Conservation (phyloP, 2,888 invertebrate species). For the Acronicta leporina region DNA sequence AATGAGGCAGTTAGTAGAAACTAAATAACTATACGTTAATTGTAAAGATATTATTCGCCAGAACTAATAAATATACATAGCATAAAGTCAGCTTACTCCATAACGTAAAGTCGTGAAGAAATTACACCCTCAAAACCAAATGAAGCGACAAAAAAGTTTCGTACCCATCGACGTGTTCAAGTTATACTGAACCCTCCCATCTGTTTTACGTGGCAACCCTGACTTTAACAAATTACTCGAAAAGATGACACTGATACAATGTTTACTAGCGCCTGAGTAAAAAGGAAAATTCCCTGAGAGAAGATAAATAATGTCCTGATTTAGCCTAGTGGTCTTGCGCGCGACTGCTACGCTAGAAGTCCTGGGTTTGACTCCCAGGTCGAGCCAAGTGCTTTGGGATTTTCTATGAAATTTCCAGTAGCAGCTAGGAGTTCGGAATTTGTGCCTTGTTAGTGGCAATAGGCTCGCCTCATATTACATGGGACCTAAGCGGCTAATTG, state of each 20-base stretch:
- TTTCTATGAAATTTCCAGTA: too few relatives aligned
- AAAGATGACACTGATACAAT: conserved; percentile 45
- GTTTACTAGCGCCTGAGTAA: conserved; percentile 21
- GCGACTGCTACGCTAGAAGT: too few relatives aligned
- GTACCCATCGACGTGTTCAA: conserved; percentile 32
- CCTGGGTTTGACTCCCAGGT: too few relatives aligned
- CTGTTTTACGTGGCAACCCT: conserved; percentile 23
- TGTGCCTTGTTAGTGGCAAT: too few relatives aligned
- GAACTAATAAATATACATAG: neutral
- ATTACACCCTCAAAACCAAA: conserved; percentile 34
- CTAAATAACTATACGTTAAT: too few relatives aligned
- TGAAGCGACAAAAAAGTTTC: conserved; percentile 29
- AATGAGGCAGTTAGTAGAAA: too few relatives aligned
- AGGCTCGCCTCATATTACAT: too few relatives aligned
- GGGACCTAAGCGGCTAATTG: too few relatives aligned
- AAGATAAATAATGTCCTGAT: neutral
- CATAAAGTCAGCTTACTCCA: conserved; percentile 5
- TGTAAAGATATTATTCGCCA: too few relatives aligned
- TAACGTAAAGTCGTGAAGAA: conserved; percentile 14
- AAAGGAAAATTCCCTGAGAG: neutral
- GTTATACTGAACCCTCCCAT: conserved; percentile 29
- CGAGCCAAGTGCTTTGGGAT: too few relatives aligned
- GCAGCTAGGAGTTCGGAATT: too few relatives aligned
- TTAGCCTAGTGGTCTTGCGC: too few relatives aligned
- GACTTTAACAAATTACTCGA: conserved; percentile 47